Base-by-base conservation (phyloP, 37 sponge, comb jelly and placozoan species). In the Cladorhizidae sp. region DNA sequence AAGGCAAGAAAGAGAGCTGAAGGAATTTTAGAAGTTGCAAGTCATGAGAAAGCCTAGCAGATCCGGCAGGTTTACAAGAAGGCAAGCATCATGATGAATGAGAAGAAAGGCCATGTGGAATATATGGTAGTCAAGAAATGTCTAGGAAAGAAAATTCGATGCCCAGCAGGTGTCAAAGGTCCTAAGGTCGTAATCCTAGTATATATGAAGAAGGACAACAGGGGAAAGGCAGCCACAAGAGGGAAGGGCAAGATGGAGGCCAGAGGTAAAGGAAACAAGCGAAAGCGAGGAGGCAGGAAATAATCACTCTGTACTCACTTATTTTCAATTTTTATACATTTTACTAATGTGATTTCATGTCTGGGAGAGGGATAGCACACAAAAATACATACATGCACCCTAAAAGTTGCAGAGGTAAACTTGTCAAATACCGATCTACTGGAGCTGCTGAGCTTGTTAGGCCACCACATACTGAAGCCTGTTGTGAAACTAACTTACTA, bases 161-260 rank as follows among this genome's bases (percentile, higher is more conserved):
- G 96, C 36, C 99, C 99, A 23, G 80, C 90, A 54, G 93, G 92
- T 15, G 99, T 95, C 12, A 91, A 89, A 45, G 99, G 99, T 21
- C 83, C 39, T 22, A 95, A 95, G 57, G 86, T 88, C n/a, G 99
- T 98, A 26, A 98, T 79, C 79, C 88, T 0, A 39, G 99, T 21
- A 93, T 96, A n/a, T n/a, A n/a, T n/a, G 99, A 98, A 98, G 89
- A 98, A 98, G 71, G 99, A 98, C 75, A 88, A 70, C 8, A 82
- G 92, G 36, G 56, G 69, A 32, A 67, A 51, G 80, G 26, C 41
- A n/a, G 29, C 23, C 31, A 32, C 3, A 2, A 21, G 43, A 59
- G 72, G 72, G 37, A 76, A 61, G 57, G 41, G 57, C 62, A 61
- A 40, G 49, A 54, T 25, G 72, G 50, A 40, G 29, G 29, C 50